These are phyloP conservation scores for Schrankia costaestrigalis DNA, from an alignment of 2,888 invertebrate species.

Conservation along the genomic window DNA sequence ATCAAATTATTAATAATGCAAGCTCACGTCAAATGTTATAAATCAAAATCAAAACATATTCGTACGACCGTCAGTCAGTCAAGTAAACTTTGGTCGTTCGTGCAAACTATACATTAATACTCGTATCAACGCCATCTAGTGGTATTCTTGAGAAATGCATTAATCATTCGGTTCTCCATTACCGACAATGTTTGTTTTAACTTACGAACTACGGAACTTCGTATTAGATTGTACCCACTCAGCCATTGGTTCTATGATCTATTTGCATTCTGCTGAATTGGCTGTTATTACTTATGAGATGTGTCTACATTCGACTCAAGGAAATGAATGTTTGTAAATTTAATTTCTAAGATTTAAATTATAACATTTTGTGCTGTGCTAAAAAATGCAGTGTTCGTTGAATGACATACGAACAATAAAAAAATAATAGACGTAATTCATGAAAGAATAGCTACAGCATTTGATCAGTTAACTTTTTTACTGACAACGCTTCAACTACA, in stretches of 20 bases:
- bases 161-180: constrained; percentile 49
- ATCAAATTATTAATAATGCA: constrained; percentile 22
- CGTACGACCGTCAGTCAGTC: constrained; percentile 28
- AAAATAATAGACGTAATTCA: too few relatives aligned
- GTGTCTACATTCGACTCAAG: constrained; percentile 19
- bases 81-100: constrained; percentile 27
- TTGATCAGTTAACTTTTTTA: not conserved
- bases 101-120: constrained; percentile 37
- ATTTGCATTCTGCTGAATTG: constrained; percentile 27
- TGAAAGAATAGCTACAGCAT: too few relatives aligned
- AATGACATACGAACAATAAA: too few relatives aligned
- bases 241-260: constrained; percentile 27
- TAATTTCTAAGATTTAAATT: not conserved
- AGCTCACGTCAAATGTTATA: constrained; percentile 29
- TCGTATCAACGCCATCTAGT: constrained; percentile 24
- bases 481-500: constrained; percentile 1
- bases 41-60: constrained; percentile 35
- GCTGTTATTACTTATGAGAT: constrained; percentile 22
- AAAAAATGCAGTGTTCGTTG: too few relatives aligned
- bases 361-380: too few relatives aligned
- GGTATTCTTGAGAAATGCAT: constrained; percentile 39
- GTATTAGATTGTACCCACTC: constrained; percentile 30
- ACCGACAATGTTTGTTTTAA: constrained; percentile 50
- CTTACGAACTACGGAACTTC: constrained; percentile 41
- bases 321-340: not conserved